Evolutionary conservation across 2,113 vertebrate species (phyloP), one percentile per base, ranked within the genome.

Genomic region (Planiliza haematocheilus): DNA sequence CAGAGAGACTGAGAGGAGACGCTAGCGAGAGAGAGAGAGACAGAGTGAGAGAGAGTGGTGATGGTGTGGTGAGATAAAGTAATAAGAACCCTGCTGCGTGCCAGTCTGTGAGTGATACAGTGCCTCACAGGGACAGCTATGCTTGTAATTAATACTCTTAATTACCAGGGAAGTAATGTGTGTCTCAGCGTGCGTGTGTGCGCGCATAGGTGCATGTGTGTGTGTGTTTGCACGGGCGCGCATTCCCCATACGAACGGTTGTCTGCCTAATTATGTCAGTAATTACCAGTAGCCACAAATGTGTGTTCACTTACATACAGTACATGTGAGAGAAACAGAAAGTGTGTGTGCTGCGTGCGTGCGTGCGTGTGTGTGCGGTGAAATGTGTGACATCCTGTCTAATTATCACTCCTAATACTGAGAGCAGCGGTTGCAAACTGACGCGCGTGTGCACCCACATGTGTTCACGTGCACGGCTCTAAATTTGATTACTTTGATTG

Each of bases 111-210:
- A 91, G 89, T 84, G 89, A 93, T 89, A 87, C 85, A 43, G 74
- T 77, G 85, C 82, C 91, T 91, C 90, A 81, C 74, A 84, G 90
- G 89, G 82, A 91, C 83, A 85, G 86, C 85, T 87, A 86, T 80
- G 85, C 82, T 86, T 86, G 86, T 89, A 91, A 93, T 92, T 93
- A 93, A 93, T 93, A 87, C 90, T 88, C 88, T 89, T 92, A 92
- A 91, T 92, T 91, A 91, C 70, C 78, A 62, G 77, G 81, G 86
- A 85, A 81, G 82, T 79, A 83, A 73, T 85, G 73, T 88, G 77
- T 90, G 74, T 86, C 24, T 77, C 5, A 70, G 42, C 68, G 49
- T 58, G 65, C 65, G 51, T 64, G 38, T 78, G 65, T 69, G 58
- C 24, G 24, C 5, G 24, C 24, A 30, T 30, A 30, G 24, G 24